Base-by-base conservation (phyloP, 1,140 invertebrate species). In the Bombus superbus region DNA sequence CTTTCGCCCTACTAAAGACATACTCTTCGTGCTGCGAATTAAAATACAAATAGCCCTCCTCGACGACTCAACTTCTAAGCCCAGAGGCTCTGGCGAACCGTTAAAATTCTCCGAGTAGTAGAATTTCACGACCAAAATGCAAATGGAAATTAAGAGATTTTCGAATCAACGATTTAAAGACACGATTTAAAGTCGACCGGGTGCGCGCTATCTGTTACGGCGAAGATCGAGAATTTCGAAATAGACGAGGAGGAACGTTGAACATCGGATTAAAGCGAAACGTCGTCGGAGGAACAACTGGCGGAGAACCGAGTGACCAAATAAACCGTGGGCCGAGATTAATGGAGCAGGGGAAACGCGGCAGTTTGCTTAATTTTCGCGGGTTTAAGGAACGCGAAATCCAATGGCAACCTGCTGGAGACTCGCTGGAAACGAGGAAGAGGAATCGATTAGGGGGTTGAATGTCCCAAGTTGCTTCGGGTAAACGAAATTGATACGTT, bases 341-440 rank as follows among this genome's bases (percentile, higher is more conserved):
- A 68, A 80, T 47, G 78, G 78, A 22, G 44, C 22, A n/a, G 35
- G 22, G 18, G 78, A 9, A 69, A n/a, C 6, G 42, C 44, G 40
- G 40, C 66, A 57, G 87, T 82, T 89, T 88, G 83, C 84, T 76
- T 89, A 66, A 88, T 83, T 89, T 78, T 85, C 72, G 69, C 64
- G 64, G 42, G 44, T 77, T 68, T 78, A 47, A 69, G 42, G 62
- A 84, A 71, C 62, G 81, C 18, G 53, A 47, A 76, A 83, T 83
- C 44, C 47, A 83, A 53, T 22, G 47, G 32, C 35, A 59, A 42
- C 18, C 35, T 32, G 22, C 32, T 53, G 13, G 44, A n/a, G 66
- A 59, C 9, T 40, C 2, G 64, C 44, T 80, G 32, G 32, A 53
- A 53, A 38, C 32, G 18, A 42, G 78, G 42, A 53, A 71, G 38